Evolutionary conservation across 2,888 invertebrate genomes (phyloP), one percentile per base, ranked within the genome.

Genomic region (Drosophila austrosaltans): DNA sequence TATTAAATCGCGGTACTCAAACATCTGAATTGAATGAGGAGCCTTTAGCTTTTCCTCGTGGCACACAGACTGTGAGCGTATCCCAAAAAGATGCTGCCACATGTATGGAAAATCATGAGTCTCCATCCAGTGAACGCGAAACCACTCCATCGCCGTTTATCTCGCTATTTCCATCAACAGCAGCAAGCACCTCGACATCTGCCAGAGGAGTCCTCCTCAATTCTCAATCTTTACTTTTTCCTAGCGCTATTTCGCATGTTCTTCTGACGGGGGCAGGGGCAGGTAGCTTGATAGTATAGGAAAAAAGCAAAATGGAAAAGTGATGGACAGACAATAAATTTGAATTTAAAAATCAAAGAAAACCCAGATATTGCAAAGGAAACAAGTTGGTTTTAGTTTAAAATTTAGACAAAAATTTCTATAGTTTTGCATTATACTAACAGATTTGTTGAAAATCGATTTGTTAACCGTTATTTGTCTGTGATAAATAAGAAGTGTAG

Each of bases 1-100:
- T 72, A n/a, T 77, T 84, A 25, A 91, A 90, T 82, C 87, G 87
- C 36, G 92, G 91, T 62, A 85, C 89, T 12, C 92, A 92, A 86
- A 92, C 92, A 1, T 79, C 88, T 30, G 87, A 89, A 2, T 42
- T 77, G 53, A 48, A 70, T 36, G 72, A 75, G 36, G 76, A 77
- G 28, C 63, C 81, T 12, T 12, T 92, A 44, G 75, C 75, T 20
- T 90, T 92, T 75, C 91, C 92, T 10, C 82, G 91, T 42, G 72
- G 82, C 60, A 92, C 92, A 20, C 92, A 92, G 77, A 92, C 92
- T 12, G 8, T 78, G 2, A 8, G 69, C 8, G 30, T 63, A 20
- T 44, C 3, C 4, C 64, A 44, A 30, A 42, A 20, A 30, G 84
- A 88, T 63, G 81, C 44, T 10, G 63, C 73, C 44, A 71, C 60